Conservation (phyloP, 2,797 vertebrate species). For the Etheostoma perlongum region DNA sequence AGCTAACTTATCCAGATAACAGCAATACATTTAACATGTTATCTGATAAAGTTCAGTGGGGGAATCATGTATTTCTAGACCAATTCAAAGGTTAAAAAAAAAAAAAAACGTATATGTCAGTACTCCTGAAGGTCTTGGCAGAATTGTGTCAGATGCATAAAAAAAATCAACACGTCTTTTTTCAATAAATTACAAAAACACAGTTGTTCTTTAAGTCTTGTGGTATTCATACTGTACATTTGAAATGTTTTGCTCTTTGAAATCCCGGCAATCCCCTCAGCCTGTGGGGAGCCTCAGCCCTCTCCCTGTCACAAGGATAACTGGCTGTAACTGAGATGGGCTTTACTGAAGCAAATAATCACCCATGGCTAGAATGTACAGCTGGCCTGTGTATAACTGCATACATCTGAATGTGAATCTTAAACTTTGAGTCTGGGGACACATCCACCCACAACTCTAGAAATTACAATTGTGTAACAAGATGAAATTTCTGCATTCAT, state of each 20-base stretch:
- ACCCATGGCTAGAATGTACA: background rate
- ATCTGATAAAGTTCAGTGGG: background rate
- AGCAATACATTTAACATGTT: background rate
- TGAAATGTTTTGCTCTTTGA: too few relatives aligned
- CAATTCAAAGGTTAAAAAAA: background rate
- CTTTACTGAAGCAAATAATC: background rate
- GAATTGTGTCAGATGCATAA: background rate
- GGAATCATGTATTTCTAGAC: background rate
- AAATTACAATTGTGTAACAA: background rate
- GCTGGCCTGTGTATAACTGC: background rate
- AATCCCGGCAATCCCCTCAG: too few relatives aligned
- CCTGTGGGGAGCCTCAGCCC: too few relatives aligned
- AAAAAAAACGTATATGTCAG: background rate
- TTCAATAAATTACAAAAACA: conserved; percentile 4
- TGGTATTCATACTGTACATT: background rate
- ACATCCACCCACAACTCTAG: background rate
- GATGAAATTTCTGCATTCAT: background rate
- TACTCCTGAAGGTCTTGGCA: background rate
- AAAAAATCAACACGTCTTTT: conserved; percentile 1
- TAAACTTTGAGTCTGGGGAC: background rate
- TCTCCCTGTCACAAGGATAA: background rate
- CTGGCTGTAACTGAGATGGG: background rate
- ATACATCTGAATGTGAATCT: background rate
- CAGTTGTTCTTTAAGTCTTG: conserved; percentile 25
- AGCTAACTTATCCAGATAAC: background rate